phyloP scores from a whole-genome alignment of 2,888 invertebrate species.

The Drosophila paramelanica region DNA sequence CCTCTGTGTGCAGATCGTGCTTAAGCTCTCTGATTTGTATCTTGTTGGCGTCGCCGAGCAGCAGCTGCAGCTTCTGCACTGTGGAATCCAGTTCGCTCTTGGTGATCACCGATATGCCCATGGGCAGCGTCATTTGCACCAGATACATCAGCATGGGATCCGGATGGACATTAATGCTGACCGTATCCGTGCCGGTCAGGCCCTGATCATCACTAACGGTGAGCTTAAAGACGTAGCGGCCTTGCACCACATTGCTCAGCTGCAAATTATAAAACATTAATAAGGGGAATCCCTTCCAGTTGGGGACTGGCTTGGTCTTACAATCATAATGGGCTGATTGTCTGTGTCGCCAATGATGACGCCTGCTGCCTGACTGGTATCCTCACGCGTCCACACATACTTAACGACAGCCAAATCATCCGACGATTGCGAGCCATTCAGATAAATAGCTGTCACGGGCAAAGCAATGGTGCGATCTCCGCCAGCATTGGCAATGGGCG shows the following conservation, averaged over 20 bases:
- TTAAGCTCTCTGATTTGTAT: slow-evolving; percentile 87
- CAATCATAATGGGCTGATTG: slow-evolving; percentile 90
- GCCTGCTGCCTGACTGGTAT: slow-evolving; percentile 92
- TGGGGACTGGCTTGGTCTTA: slow-evolving; percentile 82
- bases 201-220: slow-evolving; percentile 97
- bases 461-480: slow-evolving; percentile 92
- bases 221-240: slow-evolving; percentile 94
- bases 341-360: slow-evolving; percentile 92
- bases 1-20: slow-evolving; percentile 87
- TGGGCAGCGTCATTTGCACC: slow-evolving; percentile 92
- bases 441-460: slow-evolving; percentile 90
- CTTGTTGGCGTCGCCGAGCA: slow-evolving; percentile 90
- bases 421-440: slow-evolving; percentile 93
- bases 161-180: slow-evolving; percentile 92
- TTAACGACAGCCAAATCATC: slow-evolving; percentile 94
- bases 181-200: slow-evolving; percentile 91
- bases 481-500: slow-evolving; percentile 95
- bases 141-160: slow-evolving; percentile 91
- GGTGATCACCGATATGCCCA: slow-evolving; percentile 89
- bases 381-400: slow-evolving; percentile 93
- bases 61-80: slow-evolving; percentile 89
- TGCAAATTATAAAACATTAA: slow-evolving; percentile 69
- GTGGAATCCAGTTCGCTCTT: slow-evolving; percentile 88
- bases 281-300: neutral
- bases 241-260: slow-evolving; percentile 93